Base-by-base conservation (phyloP, 2,888 invertebrate species). In the Oxytorus armatus region DNA sequence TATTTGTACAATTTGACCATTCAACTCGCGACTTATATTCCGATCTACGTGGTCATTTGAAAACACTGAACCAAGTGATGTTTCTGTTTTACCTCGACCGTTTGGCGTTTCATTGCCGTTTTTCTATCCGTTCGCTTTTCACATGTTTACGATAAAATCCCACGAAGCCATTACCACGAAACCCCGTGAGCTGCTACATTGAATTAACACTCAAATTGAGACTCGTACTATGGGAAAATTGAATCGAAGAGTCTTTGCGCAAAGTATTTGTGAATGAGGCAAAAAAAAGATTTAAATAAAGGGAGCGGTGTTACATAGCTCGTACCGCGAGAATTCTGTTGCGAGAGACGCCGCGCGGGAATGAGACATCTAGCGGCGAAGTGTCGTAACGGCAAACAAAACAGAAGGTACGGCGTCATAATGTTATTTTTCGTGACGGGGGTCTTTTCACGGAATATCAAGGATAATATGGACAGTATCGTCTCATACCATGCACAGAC, bases 361-460 rank as follows among this genome's bases (percentile, higher is more conserved):
- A 7, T 18, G 8, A 21, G 21, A 36, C 36, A 57, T 36, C 57
- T 36, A 57, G 7, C 36, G 18, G 36, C 10, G 39, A 1, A 3
- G 7, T 57, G 10, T 4, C n/a, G 21, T 23, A 59, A 42, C 21
- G 11, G 7, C 14, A 0, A 59, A 59, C 39, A 5, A 11, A 3
- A 39, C n/a, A 21, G n/a, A 8, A 1, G 44, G 2, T 44, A 7
- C n/a, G 3, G 2, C n/a, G 2, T n/a, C 1, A 21, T 21, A n/a
- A 21, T 33, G 21, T 21, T 8, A 36, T 53, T 16, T 18, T 11
- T 63, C 61, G 47, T 63, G 68, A 79, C 69, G 53, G 55, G 53
- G 55, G 63, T 16, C 33, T 57, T 72, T 80, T 61, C 59, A 73
- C 55, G 42, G 61, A 55, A 73, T 68, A 61, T 73, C 66, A 80